A percentile compares a stretch with the other conserved stretches of the same genome.
Evolutionary conservation across 1,140 invertebrate species (phyloP).

Genomic region (Dysdera silvatica): DNA sequence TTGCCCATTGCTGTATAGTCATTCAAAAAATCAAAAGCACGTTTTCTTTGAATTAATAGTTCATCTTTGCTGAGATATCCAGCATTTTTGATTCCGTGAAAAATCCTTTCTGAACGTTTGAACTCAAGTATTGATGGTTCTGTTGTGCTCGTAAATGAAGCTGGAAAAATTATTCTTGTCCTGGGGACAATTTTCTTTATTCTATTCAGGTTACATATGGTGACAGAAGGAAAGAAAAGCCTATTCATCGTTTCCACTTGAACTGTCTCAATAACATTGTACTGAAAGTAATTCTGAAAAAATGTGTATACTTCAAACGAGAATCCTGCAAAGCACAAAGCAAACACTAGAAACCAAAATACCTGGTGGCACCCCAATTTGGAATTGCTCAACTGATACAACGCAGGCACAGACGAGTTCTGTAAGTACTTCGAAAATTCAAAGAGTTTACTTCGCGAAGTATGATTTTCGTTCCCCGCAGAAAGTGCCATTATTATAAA

Average conservation of each 20-base stretch:
- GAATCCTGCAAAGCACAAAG: not conserved
- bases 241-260: not conserved
- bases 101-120: not conserved
- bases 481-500: no score
- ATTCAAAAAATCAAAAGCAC: not conserved
- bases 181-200: no score
- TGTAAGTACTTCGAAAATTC: no score
- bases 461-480: no score
- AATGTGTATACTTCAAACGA: conserved; percentile 3
- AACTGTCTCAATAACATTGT: not conserved
- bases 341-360: not conserved
- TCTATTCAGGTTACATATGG: conserved; percentile 11
- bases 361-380: not conserved
- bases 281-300: not conserved
- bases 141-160: not conserved
- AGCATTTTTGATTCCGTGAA: not conserved
- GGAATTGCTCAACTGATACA: not conserved
- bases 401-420: not conserved
- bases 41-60: not conserved
- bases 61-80: not conserved
- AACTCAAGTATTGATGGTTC: not conserved
- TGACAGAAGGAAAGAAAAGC: not conserved
- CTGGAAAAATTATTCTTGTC: not conserved
- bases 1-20: not conserved
- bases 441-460: no score